Evolutionary conservation across 2,888 invertebrate species (phyloP).

Genomic region (Geophilus truncorum): DNA sequence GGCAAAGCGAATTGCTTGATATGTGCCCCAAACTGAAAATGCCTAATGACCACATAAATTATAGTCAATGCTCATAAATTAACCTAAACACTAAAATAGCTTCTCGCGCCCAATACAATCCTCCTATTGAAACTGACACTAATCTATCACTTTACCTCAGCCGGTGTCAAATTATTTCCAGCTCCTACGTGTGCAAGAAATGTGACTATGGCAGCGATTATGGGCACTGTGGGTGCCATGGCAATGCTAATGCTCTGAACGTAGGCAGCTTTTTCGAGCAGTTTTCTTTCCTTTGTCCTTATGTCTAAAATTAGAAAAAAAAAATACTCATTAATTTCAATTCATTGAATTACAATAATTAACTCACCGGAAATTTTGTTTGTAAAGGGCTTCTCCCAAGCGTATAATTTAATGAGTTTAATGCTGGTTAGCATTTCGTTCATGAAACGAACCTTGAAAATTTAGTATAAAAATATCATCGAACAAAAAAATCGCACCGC

Average conservation of each 20-base stretch:
- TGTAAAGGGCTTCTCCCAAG: conserved; percentile 60
- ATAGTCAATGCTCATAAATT: neutral
- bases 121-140: neutral
- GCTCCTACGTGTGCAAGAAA: conserved; percentile 56
- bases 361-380: conserved; percentile 49
- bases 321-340: neutral
- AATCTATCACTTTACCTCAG: conserved; percentile 52
- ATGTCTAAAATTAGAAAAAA: conserved; percentile 48
- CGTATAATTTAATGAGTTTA: conserved; percentile 61
- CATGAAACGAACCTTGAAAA: conserved; percentile 52
- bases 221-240: conserved; percentile 58
- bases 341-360: neutral
- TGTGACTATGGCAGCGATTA: conserved; percentile 57
- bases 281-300: conserved; percentile 53
- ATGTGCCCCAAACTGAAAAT: neutral
- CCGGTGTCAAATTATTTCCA: conserved; percentile 57
- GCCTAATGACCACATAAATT: conserved; percentile 23
- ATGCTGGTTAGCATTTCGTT: conserved; percentile 57
- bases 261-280: conserved; percentile 56
- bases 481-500: neutral
- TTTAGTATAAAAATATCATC: neutral
- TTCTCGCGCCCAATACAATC: neutral
- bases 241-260: conserved; percentile 58
- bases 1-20: neutral
- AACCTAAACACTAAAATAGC: neutral